Conservation (phyloP, 2,113 vertebrate species). For the Tichodroma muraria region DNA sequence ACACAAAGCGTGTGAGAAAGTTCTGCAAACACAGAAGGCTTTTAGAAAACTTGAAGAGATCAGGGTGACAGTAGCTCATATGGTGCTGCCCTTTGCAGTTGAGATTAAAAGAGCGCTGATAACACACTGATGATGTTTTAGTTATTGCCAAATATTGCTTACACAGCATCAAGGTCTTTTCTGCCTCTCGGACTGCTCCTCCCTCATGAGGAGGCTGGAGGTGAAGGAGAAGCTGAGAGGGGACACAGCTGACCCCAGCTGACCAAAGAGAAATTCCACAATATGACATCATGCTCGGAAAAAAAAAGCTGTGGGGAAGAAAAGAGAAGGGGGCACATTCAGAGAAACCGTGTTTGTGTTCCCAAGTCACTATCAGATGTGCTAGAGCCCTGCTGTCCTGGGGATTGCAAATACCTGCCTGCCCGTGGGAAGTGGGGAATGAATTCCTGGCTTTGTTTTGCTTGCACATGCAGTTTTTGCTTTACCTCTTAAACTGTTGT, state of each 20-base stretch:
- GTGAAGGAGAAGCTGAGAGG: not conserved
- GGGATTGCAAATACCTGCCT: not conserved
- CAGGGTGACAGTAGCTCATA: too few species aligned
- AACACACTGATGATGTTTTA: not conserved
- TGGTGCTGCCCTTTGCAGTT: not conserved
- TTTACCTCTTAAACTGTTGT: not conserved
- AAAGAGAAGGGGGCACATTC: not conserved
- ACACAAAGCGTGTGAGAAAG: too few species aligned
- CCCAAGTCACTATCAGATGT: rapidly evolving
- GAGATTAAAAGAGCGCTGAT: not conserved
- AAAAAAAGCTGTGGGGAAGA: not conserved
- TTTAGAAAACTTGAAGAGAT: too few species aligned
- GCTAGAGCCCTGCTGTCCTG: not conserved
- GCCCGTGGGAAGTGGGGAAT: not conserved
- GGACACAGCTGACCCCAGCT: not conserved
- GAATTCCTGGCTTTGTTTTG: not conserved
- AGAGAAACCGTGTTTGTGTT: not conserved
- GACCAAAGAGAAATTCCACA: not conserved
- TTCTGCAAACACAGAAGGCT: too few species aligned
- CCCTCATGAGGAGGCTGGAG: not conserved
- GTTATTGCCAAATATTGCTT: not conserved
- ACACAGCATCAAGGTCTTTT: not conserved
- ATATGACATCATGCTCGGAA: not conserved
- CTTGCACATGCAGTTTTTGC: not conserved
- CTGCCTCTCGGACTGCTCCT: not conserved